Evolutionary conservation across 2,113 vertebrate genomes (phyloP), one percentile per base, ranked within the genome.

Genomic region (Cyphomyrus plagiostoma): DNA sequence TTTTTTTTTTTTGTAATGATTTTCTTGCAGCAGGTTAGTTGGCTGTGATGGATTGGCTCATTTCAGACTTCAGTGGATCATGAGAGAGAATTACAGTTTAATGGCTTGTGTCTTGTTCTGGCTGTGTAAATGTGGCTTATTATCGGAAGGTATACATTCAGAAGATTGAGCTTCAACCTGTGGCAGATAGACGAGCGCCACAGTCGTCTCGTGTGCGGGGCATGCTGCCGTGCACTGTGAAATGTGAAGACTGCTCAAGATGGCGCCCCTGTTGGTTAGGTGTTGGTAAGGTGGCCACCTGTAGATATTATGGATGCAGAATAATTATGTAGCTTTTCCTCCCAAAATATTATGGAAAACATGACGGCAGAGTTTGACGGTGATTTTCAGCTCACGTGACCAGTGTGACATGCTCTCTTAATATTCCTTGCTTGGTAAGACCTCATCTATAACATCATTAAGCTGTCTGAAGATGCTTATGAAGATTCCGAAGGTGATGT

Each of bases 71-170:
- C 53, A 90, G 52, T 39, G 91, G 62, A 88, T 91, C 45, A 90
- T 88, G 90, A 49, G 88, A 84, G 62, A 46, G 80, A 91, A 19
- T 89, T 90, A 74, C 52, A 87, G 70, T 92, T 91, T 83, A 90
- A 90, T 89, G 85, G 87, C 56, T 84, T 74, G 39, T 62, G 91
- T 90, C 89, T 21, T 84, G 90, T 90, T 87, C 90, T 93, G 86
- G 39, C 82, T 89, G 70, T 48, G 88, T 52, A 86, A 90, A 88
- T 85, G 88, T 77, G 90, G 48, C 83, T 90, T 89, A 92, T 92
- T 92, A 87, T 49, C 35, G 86, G 92, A 92, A 90, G 92, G 92
- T 90, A 86, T 91, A 94, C 48, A 90, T 93, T 91, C 89, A 53
- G 89, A 70, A 46, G 48, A 88, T 89, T 91, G 90, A 92, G 89